Conservation (phyloP, 2,797 vertebrate species). For the Acipenser ruthenus region DNA sequence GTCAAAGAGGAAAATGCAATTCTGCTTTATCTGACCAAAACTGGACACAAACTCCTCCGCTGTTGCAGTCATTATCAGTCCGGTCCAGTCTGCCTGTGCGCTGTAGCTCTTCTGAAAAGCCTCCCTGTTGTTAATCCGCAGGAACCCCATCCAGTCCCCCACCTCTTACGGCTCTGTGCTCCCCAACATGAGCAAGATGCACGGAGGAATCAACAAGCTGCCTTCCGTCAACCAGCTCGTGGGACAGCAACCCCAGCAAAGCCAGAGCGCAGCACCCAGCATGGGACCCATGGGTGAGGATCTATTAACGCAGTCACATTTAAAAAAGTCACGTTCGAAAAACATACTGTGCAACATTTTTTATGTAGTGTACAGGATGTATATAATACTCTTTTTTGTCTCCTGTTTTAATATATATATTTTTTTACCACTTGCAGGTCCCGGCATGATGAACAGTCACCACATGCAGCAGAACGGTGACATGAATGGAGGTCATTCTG, state of each 20-base stretch:
- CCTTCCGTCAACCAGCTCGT: conserved; percentile 84
- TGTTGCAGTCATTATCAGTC: background rate
- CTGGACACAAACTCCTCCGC: background rate
- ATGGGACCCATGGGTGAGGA: conserved; percentile 81
- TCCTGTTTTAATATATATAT: too few relatives aligned
- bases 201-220: conserved; percentile 68
- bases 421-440: conserved; percentile 44
- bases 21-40: background rate
- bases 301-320: background rate
- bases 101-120: background rate
- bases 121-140: conserved; percentile 31
- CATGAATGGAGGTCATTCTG: conserved; percentile 78
- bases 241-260: conserved; percentile 77
- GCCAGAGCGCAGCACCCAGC: conserved; percentile 46
- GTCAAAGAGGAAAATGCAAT: too few relatives aligned
- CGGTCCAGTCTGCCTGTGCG: background rate
- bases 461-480: conserved; percentile 82
- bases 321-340: background rate
- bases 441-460: conserved; percentile 79
- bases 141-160: conserved; percentile 69
- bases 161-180: conserved; percentile 73
- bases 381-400: too few relatives aligned
- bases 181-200: conserved; percentile 80
- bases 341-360: background rate
- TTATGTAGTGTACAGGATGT: background rate